phyloP scores from a whole-genome alignment of 2,888 invertebrate species.

The Drosophila longiperda region DNA sequence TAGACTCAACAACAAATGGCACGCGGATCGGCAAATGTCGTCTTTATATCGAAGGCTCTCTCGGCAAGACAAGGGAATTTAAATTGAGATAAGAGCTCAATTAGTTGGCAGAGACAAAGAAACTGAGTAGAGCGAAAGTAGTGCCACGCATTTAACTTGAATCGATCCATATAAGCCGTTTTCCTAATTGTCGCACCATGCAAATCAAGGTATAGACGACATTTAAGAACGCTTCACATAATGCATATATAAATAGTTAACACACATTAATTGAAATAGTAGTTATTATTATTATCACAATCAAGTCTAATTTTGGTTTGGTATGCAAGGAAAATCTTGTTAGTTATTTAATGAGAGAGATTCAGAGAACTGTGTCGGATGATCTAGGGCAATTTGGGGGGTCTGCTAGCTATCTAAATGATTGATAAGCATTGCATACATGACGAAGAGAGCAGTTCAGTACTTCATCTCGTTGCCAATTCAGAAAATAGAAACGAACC shows the following conservation, averaged over 20 bases:
- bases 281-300: background rate
- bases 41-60: slow-evolving; percentile 81
- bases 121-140: slow-evolving; percentile 41
- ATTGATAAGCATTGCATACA: slow-evolving; percentile 66
- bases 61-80: slow-evolving; percentile 31
- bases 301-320: background rate
- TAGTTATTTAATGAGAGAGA: slow-evolving; percentile 2
- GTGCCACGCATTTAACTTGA: slow-evolving; percentile 56
- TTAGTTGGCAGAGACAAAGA: slow-evolving; percentile 49
- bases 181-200: slow-evolving; percentile 41
- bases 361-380: slow-evolving; percentile 6
- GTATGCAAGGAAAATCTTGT: background rate
- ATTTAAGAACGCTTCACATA: slow-evolving; percentile 24
- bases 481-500: slow-evolving; percentile 85
- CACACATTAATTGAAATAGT: background rate
- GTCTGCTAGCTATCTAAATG: slow-evolving; percentile 29
- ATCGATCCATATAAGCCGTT: slow-evolving; percentile 83
- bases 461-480: slow-evolving; percentile 55
- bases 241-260: background rate
- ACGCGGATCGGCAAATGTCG: slow-evolving; percentile 66
- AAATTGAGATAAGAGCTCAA: slow-evolving; percentile 56
- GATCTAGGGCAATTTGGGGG: background rate
- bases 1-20: slow-evolving; percentile 84
- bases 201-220: slow-evolving; percentile 36
- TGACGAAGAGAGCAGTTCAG: slow-evolving; percentile 44